Base-by-base conservation (phyloP, 2,888 invertebrate genomes). In the Cyclophora albipunctata region DNA sequence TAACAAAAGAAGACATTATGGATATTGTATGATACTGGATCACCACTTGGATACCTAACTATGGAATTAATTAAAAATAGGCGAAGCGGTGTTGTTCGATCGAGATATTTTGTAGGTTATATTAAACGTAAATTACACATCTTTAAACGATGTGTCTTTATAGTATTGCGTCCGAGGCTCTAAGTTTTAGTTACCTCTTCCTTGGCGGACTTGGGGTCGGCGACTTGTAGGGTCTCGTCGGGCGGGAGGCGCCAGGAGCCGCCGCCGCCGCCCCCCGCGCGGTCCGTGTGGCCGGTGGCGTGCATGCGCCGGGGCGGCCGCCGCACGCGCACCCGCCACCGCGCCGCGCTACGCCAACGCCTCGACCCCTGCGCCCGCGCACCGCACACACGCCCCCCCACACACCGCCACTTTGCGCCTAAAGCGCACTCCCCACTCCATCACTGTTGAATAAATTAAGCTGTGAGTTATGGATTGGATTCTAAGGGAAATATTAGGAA, bases 171-270 rank as follows among this genome's bases (percentile, higher is more conserved):
- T 20, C 20, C 20, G 20, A 2, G 20, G 20, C 20, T 20, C 20
- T 20, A 20, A 2, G 37, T 37, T 37, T 4, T 37, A 37, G 4
- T 37, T 59, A 91, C 92, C 86, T 91, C 91, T 78, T 93, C 92
- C 87, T 96, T 96, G 84, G 93, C 91, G 63, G 86, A 78, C 89
- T 95, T 94, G 78, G 95, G 93, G 91, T 95, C 95, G 89, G 93
- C 95, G 83, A 96, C 96, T 90, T 96, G 96, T 69, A 96, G 92
- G 69, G 96, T 96, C 91, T 96, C 96, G 91, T 96, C 96, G 78
- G 95, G 95, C 87, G 95, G 95, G 86, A 96, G 91, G 88, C 95
- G 94, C 96, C 96, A 96, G 84, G 95, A 94, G 83, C 91, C 90
- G 64, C 87, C 87, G 79, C 89, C 89, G 83, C 87, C 89, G 81